These are phyloP conservation scores for Caenorhabditis virilis DNA, from an alignment of 2,888 invertebrate genomes.

Conservation along the genomic window DNA sequence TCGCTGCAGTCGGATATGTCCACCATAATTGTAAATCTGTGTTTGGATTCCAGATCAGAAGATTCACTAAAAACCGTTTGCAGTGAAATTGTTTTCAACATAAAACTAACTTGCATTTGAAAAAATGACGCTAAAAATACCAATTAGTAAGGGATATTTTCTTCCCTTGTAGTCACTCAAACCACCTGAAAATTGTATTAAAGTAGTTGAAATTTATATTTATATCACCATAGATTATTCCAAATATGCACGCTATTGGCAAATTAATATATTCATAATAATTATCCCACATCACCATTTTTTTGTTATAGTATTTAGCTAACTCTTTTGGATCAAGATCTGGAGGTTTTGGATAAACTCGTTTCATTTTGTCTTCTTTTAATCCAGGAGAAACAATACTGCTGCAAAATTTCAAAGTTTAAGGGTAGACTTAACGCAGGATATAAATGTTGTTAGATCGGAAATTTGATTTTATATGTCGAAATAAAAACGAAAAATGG, in stretches of 20 bases:
- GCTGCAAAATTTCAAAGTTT: conserved; percentile 48
- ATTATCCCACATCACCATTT: conserved; percentile 65
- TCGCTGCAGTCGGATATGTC: conserved; percentile 44
- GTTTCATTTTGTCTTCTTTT: conserved; percentile 56
- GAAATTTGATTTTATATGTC: too few species aligned
- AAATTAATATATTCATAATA: conserved; percentile 64
- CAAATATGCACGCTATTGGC: conserved; percentile 60
- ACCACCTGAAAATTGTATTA: conserved; percentile 40
- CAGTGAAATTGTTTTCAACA: not conserved
- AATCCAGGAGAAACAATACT: conserved; percentile 58
- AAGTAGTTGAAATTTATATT: not conserved
- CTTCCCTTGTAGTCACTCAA: conserved; percentile 59
- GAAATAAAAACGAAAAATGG: too few species aligned
- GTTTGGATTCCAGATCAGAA: conserved; percentile 53
- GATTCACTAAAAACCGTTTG: conserved; percentile 31
- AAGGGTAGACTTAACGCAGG: not conserved
- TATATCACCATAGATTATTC: conserved; percentile 58
- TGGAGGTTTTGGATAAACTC: conserved; percentile 50
- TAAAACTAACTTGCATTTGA: conserved; percentile 47
- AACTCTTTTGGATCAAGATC: conserved; percentile 37
- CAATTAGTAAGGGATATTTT: conserved; percentile 54
- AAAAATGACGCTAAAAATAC: conserved; percentile 48
- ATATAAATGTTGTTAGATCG: too few species aligned
- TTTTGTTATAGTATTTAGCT: conserved; percentile 60
- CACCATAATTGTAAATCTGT: conserved; percentile 55